Percentiles rank a stretch among this genome's conserved stretches.
These are phyloP conservation scores for Apamea epomidion DNA, from an alignment of 2,888 invertebrate genomes.

Conservation along the genomic window DNA sequence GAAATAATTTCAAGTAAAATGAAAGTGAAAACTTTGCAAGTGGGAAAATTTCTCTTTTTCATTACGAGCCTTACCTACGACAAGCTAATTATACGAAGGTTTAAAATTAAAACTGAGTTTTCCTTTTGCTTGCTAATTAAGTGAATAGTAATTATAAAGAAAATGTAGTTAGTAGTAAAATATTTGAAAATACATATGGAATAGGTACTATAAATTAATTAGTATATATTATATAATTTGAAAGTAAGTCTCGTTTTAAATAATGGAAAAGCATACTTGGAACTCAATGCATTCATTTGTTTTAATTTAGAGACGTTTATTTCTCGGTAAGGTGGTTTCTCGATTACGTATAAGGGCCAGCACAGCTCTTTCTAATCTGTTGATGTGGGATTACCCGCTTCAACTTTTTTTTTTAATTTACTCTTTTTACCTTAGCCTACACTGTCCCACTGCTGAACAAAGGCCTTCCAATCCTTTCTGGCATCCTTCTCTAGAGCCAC, in stretches of 20 bases:
- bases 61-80: background rate
- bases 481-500: too few relatives aligned
- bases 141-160: conserved; percentile 1
- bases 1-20: conserved; percentile 31
- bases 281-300: background rate
- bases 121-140: conserved; percentile 4
- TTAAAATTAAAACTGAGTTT: conserved; percentile 24
- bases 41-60: conserved; percentile 43
- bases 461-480: too few relatives aligned
- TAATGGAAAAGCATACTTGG: background rate
- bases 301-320: background rate
- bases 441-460: too few relatives aligned
- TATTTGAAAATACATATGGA: conserved; percentile 27
- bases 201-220: conserved; percentile 8
- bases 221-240: background rate
- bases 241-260: background rate
- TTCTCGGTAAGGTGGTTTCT: background rate
- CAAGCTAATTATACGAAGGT: conserved; percentile 2
- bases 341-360: too few relatives aligned
- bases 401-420: too few relatives aligned
- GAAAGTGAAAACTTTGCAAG: conserved; percentile 30
- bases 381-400: too few relatives aligned
- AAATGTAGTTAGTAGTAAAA: conserved; percentile 1
- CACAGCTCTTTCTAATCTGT: too few relatives aligned
- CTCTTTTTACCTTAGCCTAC: too few relatives aligned